A percentile compares a stretch with the other conserved stretches of the same genome.
Conservation (phyloP, 2,113 vertebrate genomes). For the Sebastes fasciatus region DNA sequence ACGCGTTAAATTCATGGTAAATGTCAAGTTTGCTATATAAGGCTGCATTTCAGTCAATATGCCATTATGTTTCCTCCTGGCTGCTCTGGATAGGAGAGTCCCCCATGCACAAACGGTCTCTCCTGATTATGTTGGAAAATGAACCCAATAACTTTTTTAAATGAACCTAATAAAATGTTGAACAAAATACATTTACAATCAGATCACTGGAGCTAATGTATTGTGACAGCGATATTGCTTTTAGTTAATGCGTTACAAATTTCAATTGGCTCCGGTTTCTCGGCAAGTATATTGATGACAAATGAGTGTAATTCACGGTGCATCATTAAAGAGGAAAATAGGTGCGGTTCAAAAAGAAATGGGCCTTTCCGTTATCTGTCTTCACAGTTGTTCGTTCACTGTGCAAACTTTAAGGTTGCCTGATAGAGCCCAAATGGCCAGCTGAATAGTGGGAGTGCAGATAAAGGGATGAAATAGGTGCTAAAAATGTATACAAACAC, state of each 20-base stretch:
- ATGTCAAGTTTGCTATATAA: constrained; percentile 16
- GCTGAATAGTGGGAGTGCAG: constrained; percentile 49
- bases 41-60: constrained; percentile 25
- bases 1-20: constrained; percentile 1
- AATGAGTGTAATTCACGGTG: constrained; percentile 25
- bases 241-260: constrained; percentile 42
- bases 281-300: constrained; percentile 24
- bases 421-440: constrained; percentile 19
- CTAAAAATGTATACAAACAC: constrained; percentile 12
- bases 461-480: neutral
- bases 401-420: constrained; percentile 8
- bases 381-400: neutral
- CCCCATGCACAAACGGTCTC: neutral
- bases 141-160: constrained; percentile 37
- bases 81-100: neutral
- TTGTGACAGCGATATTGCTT: constrained; percentile 48
- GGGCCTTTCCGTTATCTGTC: neutral
- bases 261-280: constrained; percentile 31
- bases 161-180: constrained; percentile 30
- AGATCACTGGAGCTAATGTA: constrained; percentile 45
- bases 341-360: constrained; percentile 18
- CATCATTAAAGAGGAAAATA: constrained; percentile 26
- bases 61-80: constrained; percentile 15
- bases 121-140: constrained; percentile 30
- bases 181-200: constrained; percentile 43